Conservation (phyloP, 2,797 vertebrate species). For the Gila robusta region DNA sequence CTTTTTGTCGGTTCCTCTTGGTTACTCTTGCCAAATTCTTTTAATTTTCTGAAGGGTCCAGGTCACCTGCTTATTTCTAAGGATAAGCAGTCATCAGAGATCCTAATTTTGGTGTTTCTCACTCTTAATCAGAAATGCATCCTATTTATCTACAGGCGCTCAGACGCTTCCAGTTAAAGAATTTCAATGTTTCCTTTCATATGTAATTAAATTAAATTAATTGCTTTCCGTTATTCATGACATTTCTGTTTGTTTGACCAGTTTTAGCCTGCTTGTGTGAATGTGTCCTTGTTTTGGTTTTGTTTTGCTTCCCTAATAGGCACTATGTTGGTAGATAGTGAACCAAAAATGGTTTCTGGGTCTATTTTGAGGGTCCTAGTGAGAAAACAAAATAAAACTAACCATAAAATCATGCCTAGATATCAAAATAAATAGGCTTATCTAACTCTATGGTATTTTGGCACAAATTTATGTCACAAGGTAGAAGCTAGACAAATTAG, state of each 20-base stretch:
- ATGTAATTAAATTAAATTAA: constrained; percentile 78
- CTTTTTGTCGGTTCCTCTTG: constrained; percentile 50
- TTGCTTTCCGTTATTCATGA: constrained; percentile 69
- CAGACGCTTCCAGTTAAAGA: constrained; percentile 71
- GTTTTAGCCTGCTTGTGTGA: constrained; percentile 37
- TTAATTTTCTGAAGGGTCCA: constrained; percentile 27
- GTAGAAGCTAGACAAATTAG: background rate
- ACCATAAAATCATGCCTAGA: background rate
- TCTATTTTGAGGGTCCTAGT: background rate
- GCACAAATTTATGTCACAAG: background rate
- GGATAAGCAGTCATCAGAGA: constrained; percentile 45
- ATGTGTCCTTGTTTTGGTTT: constrained; percentile 70
- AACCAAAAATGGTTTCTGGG: constrained; percentile 3
- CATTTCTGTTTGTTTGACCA: constrained; percentile 57
- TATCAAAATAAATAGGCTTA: background rate
- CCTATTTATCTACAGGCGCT: constrained; percentile 74
- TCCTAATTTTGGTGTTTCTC: constrained; percentile 63
- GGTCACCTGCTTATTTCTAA: constrained; percentile 24
- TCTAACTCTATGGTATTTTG: background rate
- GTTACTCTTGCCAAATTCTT: constrained; percentile 27
- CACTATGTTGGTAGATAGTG: background rate
- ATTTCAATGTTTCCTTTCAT: constrained; percentile 70
- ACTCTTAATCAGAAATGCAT: constrained; percentile 75
- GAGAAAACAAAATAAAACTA: background rate
- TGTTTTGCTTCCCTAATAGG: constrained; percentile 39